Conservation (phyloP, 2,113 vertebrate species). For the Clarias gariepinus region DNA sequence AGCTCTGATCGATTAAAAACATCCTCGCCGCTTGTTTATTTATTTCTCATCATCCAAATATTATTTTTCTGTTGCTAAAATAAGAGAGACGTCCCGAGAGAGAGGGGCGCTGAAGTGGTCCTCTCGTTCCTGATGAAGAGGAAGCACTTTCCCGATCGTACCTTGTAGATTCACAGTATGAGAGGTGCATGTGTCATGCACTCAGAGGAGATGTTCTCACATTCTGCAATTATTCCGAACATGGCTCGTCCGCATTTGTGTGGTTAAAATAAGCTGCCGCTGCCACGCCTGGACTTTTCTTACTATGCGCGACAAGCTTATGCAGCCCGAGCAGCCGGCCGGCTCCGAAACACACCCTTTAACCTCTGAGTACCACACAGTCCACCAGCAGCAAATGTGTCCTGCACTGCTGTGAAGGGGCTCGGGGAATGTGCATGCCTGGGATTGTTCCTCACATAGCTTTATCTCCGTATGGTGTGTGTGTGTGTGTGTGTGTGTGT, state of each 20-base stretch:
- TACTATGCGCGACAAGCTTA: constrained; percentile 14
- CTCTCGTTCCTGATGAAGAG: constrained; percentile 7
- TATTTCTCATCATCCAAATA: constrained; percentile 9
- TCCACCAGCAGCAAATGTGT: not conserved
- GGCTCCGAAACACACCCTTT: constrained; percentile 22
- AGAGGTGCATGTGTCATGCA: constrained; percentile 13
- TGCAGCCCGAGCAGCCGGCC: not conserved
- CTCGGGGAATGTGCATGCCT: not conserved
- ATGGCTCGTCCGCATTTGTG: constrained; percentile 42
- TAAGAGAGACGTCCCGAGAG: not conserved
- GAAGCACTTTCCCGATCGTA: not conserved
- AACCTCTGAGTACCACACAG: not conserved
- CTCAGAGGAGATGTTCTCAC: constrained; percentile 30
- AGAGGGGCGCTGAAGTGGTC: not conserved
- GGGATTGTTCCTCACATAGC: not conserved
- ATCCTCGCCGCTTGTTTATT: constrained; percentile 10
- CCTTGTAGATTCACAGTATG: not conserved
- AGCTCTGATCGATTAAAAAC: not conserved
- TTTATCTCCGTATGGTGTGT: not conserved
- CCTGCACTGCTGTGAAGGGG: not conserved
- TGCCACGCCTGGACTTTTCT: constrained; percentile 26
- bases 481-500: too few species aligned
- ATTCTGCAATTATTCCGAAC: constrained; percentile 24
- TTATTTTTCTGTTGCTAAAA: constrained; percentile 5
- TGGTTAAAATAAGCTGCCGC: constrained; percentile 44